phyloP scores from a whole-genome alignment of 2,113 vertebrate species.

The Thermophis baileyi region DNA sequence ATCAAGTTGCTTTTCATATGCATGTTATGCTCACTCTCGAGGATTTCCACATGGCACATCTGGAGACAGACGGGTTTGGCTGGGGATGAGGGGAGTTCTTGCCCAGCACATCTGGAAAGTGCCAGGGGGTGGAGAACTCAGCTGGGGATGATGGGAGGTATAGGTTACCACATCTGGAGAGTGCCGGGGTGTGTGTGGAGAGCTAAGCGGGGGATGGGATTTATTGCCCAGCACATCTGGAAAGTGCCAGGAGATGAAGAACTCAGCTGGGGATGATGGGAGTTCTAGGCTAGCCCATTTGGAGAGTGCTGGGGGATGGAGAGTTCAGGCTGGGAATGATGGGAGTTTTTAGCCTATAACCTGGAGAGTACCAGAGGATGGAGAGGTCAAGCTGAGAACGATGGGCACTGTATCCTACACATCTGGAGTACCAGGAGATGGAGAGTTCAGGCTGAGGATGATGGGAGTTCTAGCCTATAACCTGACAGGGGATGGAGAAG shows the following conservation, averaged over 20 bases:
- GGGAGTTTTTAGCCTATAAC: too few relatives aligned
- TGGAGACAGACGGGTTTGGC: not conserved
- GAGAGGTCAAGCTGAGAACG: not conserved
- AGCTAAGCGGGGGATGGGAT: not conserved
- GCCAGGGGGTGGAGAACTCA: not conserved
- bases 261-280: too few relatives aligned
- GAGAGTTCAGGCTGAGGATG: too few relatives aligned
- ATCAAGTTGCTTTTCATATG: not conserved
- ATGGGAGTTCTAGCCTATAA: too few relatives aligned
- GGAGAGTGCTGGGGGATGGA: not conserved
- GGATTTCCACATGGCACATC: not conserved
- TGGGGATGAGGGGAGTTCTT: not conserved
- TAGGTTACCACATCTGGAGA: not conserved
- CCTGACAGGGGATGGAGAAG: not conserved
- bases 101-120: not conserved
- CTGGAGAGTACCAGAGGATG: not conserved
- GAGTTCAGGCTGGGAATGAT: not conserved
- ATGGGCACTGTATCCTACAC: too few relatives aligned
- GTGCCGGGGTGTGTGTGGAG: too few relatives aligned
- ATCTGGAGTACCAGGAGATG: too few relatives aligned
- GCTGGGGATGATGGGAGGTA: too few relatives aligned
- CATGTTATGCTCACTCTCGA: fast-evolving
- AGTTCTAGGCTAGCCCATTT: not conserved
- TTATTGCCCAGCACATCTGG: not conserved
- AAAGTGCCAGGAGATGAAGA: not conserved